Evolutionary conservation across 2,797 vertebrate genomes (phyloP).

Genomic region (Pseudochromis fuscus): DNA sequence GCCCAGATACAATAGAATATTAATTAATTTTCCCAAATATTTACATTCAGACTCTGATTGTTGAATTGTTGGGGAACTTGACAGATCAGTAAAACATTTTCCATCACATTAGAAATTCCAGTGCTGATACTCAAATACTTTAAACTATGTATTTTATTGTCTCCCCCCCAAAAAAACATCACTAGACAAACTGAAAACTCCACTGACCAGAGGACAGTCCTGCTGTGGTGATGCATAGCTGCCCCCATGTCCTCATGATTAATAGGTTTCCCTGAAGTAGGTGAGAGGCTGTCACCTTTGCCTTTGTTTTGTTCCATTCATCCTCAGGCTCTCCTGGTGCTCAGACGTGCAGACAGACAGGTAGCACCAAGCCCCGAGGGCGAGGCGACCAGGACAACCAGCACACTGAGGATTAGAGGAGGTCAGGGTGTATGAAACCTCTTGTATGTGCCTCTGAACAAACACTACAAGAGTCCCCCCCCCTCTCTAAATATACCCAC

Average conservation of each 20-base stretch:
- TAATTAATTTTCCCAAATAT: too few species aligned
- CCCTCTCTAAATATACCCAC: slow-evolving; percentile 66
- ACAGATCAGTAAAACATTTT: too few species aligned
- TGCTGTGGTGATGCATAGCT: background rate
- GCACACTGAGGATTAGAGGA: slow-evolving; percentile 26
- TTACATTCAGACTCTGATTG: too few species aligned
- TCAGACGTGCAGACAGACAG: slow-evolving; percentile 38
- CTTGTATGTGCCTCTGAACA: slow-evolving; percentile 35
- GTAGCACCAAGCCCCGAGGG: slow-evolving; percentile 23
- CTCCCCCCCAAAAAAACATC: too few species aligned
- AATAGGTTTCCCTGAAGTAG: background rate
- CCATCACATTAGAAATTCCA: too few species aligned
- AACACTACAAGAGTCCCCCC: slow-evolving; percentile 28
- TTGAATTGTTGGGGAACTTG: too few species aligned
- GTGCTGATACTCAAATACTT: too few species aligned
- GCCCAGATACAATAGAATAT: too few species aligned
- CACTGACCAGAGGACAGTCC: background rate
- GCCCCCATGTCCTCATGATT: background rate
- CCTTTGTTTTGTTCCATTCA: slow-evolving; percentile 12
- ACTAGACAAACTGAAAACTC: background rate
- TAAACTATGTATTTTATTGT: too few species aligned
- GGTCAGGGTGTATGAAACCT: slow-evolving; percentile 25
- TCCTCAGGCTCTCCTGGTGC: slow-evolving; percentile 9
- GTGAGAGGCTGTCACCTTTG: slow-evolving; percentile 14
- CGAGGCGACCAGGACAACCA: slow-evolving; percentile 26